Base-by-base conservation (phyloP, 2,113 vertebrate genomes). In the Haemorhous mexicanus region DNA sequence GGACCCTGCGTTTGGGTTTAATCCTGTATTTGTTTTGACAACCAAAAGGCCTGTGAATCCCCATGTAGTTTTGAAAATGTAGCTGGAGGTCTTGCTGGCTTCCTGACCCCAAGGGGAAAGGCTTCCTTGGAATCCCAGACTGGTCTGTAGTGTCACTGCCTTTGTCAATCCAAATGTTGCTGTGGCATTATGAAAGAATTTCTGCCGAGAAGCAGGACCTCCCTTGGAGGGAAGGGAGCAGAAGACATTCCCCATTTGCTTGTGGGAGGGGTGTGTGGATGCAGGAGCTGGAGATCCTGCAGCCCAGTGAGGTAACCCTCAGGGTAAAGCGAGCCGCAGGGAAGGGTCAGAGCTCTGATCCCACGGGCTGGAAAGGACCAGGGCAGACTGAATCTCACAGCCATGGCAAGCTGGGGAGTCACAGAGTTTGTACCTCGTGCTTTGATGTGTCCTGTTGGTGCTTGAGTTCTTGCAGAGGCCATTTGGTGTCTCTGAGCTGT, bases 181-280 rank as follows among this genome's bases (percentile, higher is more conserved):
- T 27, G 0, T 46, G 23, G 10, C 43, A 1, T 63, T 49, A 3
- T 13, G 13, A 16, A 43, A 67, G 18, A 22, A 18, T 53, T 63
- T 47, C 24, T 70, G 59, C 59, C 19, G 2, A 35, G 35, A 24
- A 30, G 39, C 41, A 50, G 69, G 6, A 28, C 11, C 46, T 16
- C 44, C 39, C 50, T 56, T 0, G 12, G 67, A 74, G 74, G 55
- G 61, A 17, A 30, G 84, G 64, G 30, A 76, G 58, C 30, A 47
- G 91, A 30, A 85, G 86, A 44, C 37, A 46, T 88, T 87, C 83
- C 91, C 20, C 33, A 10, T 93, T 83, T 95, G 92, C 77, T 92
- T 55, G 10, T n/a, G 80, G 93, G 6, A 76, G 55, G 83, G 82
- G 61, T 92, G 35, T 61, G 91, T 12, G 69, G 7, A 3, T 23